Percentiles rank a stretch among this genome's conserved stretches.
Conservation (phyloP, 2,797 vertebrate species). For the Aratinga solstitialis region DNA sequence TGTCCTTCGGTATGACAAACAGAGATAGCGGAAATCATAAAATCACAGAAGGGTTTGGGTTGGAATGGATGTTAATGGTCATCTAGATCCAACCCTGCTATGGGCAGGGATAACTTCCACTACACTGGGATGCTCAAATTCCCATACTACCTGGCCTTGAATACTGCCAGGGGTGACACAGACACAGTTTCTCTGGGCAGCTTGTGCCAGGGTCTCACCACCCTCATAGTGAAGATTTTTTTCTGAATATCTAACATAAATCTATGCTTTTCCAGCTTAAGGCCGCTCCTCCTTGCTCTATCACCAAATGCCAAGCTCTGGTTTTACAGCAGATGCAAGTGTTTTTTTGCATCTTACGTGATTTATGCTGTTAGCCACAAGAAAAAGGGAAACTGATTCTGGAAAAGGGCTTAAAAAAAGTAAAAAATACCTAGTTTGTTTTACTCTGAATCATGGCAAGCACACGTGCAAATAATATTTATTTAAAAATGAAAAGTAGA, state of each 20-base stretch:
- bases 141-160: background rate
- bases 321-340: background rate
- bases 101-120: background rate
- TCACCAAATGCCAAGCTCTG: background rate
- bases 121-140: background rate
- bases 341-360: fast-evolving
- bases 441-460: background rate
- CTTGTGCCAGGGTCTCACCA: background rate
- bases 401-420: background rate
- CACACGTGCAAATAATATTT: fast-evolving
- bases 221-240: background rate
- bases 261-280: background rate
- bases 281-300: background rate
- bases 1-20: background rate
- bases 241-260: background rate
- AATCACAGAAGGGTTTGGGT: background rate
- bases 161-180: background rate
- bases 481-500: background rate
- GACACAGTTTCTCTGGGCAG: background rate
- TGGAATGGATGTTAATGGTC: background rate
- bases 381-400: background rate
- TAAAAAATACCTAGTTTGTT: background rate
- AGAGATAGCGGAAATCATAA: background rate
- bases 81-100: background rate
- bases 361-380: background rate